Percentiles rank a stretch among this genome's conserved stretches.
Evolutionary conservation across 2,888 invertebrate genomes (phyloP).

Genomic region (Cephonodes hylas): DNA sequence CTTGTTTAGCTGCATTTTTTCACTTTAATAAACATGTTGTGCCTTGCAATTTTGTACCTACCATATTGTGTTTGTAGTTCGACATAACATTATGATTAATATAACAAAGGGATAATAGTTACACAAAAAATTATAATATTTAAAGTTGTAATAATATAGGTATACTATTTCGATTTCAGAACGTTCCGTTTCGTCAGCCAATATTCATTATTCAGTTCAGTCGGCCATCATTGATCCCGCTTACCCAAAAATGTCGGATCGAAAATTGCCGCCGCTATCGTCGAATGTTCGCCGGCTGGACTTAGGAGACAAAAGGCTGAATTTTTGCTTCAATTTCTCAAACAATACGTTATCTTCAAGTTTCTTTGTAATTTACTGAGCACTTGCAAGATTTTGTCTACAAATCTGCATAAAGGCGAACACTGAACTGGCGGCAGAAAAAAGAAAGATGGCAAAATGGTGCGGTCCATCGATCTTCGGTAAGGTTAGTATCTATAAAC

Average conservation of each 20-base stretch:
- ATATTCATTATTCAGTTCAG: background rate
- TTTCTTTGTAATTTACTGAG: background rate
- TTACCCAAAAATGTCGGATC: conserved; percentile 15
- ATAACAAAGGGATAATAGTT: too few relatives aligned
- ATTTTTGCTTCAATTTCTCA: background rate
- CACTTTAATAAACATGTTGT: too few relatives aligned
- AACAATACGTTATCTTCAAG: background rate
- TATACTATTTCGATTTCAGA: conserved; percentile 10
- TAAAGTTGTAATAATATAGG: background rate
- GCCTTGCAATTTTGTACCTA: too few relatives aligned
- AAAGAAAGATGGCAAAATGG: conserved; percentile 73
- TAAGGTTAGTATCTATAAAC: conserved; percentile 61
- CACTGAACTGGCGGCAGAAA: conserved; percentile 30
- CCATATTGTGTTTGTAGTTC: too few relatives aligned
- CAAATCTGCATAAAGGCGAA: conserved; percentile 28
- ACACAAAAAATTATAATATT: background rate
- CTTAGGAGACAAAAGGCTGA: background rate
- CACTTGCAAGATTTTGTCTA: background rate
- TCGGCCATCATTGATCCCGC: conserved; percentile 17
- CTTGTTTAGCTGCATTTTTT: too few relatives aligned
- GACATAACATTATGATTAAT: too few relatives aligned
- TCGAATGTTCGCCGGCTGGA: conserved; percentile 9
- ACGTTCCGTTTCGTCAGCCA: conserved; percentile 12
- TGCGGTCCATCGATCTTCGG: conserved; percentile 54
- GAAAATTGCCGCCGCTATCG: conserved; percentile 14